phyloP scores from a whole-genome alignment of 2,888 invertebrate genomes.

The Cryptophagus acutangulus region DNA sequence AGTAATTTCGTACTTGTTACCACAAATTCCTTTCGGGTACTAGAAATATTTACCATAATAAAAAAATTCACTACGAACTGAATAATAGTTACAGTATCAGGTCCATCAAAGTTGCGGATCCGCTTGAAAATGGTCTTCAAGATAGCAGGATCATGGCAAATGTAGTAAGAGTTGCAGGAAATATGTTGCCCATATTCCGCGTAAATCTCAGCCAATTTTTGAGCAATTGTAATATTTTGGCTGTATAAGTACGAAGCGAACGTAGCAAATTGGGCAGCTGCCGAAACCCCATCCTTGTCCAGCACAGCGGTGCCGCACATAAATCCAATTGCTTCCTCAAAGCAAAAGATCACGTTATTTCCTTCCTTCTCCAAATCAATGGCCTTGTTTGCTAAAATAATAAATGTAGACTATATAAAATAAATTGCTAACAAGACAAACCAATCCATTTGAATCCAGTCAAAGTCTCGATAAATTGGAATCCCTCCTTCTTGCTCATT shows the following conservation, averaged over 20 bases:
- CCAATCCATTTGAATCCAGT: conserved; percentile 99
- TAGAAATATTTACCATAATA: conserved; percentile 36
- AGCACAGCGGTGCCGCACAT: conserved; percentile 87
- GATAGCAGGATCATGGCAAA: conserved; percentile 69
- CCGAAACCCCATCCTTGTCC: conserved; percentile 96
- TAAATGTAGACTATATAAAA: conserved; percentile 1
- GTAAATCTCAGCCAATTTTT: conserved; percentile 73
- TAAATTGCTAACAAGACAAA: conserved; percentile 25
- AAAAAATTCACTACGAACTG: neutral
- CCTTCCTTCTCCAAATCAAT: conserved; percentile 65
- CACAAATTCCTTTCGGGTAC: conserved; percentile 66
- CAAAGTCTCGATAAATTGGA: conserved; percentile 77
- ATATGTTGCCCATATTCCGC: conserved; percentile 84
- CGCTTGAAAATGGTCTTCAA: conserved; percentile 75
- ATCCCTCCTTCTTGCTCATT: conserved; percentile 75
- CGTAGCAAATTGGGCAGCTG: conserved; percentile 75
- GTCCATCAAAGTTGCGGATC: conserved; percentile 67
- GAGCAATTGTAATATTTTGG: conserved; percentile 54
- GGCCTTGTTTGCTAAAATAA: conserved; percentile 63
- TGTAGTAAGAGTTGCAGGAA: conserved; percentile 82
- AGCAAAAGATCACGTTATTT: conserved; percentile 84
- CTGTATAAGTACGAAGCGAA: conserved; percentile 65
- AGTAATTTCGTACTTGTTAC: conserved; percentile 60
- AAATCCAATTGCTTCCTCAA: conserved; percentile 98
- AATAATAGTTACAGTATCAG: conserved; percentile 54